Evolutionary conservation across 1,140 invertebrate species (phyloP), one percentile per base, ranked within the genome.

Genomic region (Drosophila fuyamai): DNA sequence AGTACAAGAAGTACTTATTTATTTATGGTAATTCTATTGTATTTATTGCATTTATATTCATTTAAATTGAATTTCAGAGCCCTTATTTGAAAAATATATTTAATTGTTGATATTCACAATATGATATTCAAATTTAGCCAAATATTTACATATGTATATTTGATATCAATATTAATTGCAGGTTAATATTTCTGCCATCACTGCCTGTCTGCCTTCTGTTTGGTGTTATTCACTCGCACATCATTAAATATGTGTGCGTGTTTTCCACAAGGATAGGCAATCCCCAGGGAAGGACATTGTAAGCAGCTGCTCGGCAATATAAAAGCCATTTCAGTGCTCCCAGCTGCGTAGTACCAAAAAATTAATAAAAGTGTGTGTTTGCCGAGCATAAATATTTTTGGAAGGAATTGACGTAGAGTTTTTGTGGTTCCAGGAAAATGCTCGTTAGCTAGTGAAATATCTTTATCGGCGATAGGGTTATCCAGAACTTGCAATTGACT

Each of bases 221-320:
- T 70, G 1, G 27, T 57, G 18, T 50, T 70, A 50, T 71, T 66
- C 29, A 40, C 63, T 41, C 44, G 43, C 23, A 56, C 23, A 56
- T 56, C 74, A 55, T 56, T 65, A 75, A 43, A 46, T 63, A 51
- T 75, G 57, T 73, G 51, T 56, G 44, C 46, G 12, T 48, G 41
- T 36, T 41, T 23, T 36, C 53, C 44, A 3, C 66, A 36, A 68
- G 68, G 44, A 72, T 44, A 13, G n/a, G 36, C 35, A 23, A 46
- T 50, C 66, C 51, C 53, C 38, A 36, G 44, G 66, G 68, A 18
- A 71, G 63, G 63, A 68, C 63, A 71, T 48, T 71, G 50, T 48
- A 29, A 50, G 36, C 68, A 72, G 67, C 68, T 72, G 68, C 67
- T 50, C 5, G 10, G 27, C 9, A 47, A 68, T 47, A 40, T n/a